These are phyloP conservation scores for Biston betularia DNA, from an alignment of 2,888 invertebrate genomes.

Conservation along the genomic window DNA sequence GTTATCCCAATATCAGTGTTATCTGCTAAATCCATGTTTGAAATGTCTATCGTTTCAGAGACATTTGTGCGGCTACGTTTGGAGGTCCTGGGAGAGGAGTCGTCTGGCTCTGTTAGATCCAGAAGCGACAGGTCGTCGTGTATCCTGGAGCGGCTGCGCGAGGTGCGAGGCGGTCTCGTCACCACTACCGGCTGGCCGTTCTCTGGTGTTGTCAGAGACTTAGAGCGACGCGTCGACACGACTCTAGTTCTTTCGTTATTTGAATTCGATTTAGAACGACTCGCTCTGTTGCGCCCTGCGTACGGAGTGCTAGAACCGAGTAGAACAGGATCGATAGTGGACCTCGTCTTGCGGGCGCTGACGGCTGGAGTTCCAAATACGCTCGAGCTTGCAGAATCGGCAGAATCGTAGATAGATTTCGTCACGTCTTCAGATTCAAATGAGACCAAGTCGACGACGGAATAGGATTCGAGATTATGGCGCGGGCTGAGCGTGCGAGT, in stretches of 20 bases:
- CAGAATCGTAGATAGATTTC: slow-evolving; percentile 64
- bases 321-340: slow-evolving; percentile 51
- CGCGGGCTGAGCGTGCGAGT: slow-evolving; percentile 57
- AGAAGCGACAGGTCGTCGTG: slow-evolving; percentile 61
- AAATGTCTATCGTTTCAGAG: slow-evolving; percentile 24
- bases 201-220: slow-evolving; percentile 60
- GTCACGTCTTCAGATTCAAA: slow-evolving; percentile 57
- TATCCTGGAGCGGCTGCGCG: slow-evolving; percentile 63
- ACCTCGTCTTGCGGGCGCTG: slow-evolving; percentile 53
- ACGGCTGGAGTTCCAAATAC: slow-evolving; percentile 58
- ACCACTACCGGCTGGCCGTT: slow-evolving; percentile 59
- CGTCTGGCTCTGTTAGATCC: slow-evolving; percentile 53
- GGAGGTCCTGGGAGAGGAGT: slow-evolving; percentile 58
- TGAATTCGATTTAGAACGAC: slow-evolving; percentile 38
- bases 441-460: slow-evolving; percentile 75
- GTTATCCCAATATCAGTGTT: slow-evolving; percentile 49
- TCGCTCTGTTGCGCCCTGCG: slow-evolving; percentile 34
- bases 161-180: slow-evolving; percentile 57
- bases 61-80: slow-evolving; percentile 46
- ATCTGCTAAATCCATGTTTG: slow-evolving; percentile 1
- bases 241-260: slow-evolving; percentile 33
- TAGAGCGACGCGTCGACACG: slow-evolving; percentile 49
- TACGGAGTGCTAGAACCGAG: slow-evolving; percentile 69
- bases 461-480: slow-evolving; percentile 65
- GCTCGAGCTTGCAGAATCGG: slow-evolving; percentile 51